Percentiles rank a stretch among this genome's conserved stretches.
Evolutionary conservation across 2,113 vertebrate genomes (phyloP).

Genomic region (Cyanoramphus novaezelandiae): DNA sequence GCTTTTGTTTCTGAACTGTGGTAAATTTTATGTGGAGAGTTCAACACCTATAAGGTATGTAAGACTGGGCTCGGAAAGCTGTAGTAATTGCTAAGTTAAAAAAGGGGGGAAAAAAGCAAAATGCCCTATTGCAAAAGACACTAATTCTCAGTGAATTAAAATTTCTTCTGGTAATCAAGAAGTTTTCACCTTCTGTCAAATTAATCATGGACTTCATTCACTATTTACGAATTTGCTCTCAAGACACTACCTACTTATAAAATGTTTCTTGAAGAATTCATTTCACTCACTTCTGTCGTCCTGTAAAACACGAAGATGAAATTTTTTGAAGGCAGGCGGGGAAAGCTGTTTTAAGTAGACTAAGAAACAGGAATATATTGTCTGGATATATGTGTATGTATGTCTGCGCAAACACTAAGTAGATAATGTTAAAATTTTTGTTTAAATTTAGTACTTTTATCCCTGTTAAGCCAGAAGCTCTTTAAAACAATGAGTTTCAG

Average conservation of each 20-base stretch:
- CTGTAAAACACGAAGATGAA: background rate
- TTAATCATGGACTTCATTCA: background rate
- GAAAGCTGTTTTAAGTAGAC: background rate
- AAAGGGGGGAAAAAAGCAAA: background rate
- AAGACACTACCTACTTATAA: background rate
- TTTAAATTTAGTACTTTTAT: background rate
- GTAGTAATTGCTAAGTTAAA: background rate
- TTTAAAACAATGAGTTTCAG: background rate
- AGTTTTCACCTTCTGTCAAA: background rate
- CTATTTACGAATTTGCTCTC: background rate
- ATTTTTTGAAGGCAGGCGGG: background rate
- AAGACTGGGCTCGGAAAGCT: background rate
- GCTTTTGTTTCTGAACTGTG: slow-evolving; percentile 3
- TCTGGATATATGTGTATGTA: background rate
- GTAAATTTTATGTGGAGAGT: background rate
- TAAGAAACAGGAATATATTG: background rate
- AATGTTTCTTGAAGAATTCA: background rate
- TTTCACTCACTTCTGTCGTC: background rate
- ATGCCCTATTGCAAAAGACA: background rate
- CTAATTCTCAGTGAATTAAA: background rate
- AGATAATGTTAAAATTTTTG: background rate
- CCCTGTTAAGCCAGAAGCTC: background rate
- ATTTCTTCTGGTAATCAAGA: background rate
- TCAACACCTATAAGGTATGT: background rate
- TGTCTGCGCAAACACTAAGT: background rate